phyloP scores from a whole-genome alignment of 2,113 vertebrate species.

The Fregata magnificens region DNA sequence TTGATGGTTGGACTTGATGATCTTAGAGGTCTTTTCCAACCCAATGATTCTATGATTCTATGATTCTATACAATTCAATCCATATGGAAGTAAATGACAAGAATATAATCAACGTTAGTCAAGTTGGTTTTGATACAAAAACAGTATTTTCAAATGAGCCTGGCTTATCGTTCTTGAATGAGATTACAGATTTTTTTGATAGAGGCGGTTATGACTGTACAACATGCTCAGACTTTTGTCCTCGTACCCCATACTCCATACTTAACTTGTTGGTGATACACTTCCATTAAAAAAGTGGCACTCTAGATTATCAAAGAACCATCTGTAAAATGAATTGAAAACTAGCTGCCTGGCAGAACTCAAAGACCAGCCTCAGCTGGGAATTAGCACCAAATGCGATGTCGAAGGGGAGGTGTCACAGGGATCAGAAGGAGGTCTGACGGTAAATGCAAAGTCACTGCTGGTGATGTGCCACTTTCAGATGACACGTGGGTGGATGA shows the following conservation, averaged over 20 bases:
- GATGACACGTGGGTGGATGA: not conserved
- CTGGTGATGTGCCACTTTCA: not conserved
- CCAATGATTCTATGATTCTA: too few relatives aligned
- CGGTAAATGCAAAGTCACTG: not conserved
- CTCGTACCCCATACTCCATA: not conserved
- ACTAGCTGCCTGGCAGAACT: not conserved
- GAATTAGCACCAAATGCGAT: not conserved
- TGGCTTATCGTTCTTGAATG: not conserved
- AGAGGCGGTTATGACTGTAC: not conserved
- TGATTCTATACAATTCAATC: not conserved
- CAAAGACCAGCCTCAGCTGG: not conserved
- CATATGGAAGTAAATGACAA: not conserved
- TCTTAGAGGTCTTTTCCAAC: too few relatives aligned
- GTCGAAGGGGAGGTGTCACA: not conserved
- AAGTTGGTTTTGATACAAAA: not conserved
- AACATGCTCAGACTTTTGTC: not conserved
- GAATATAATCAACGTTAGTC: not conserved
- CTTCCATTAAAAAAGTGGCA: not conserved
- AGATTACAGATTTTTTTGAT: not conserved
- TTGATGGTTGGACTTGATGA: too few relatives aligned
- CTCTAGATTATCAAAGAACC: not conserved
- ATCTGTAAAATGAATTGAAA: not conserved
- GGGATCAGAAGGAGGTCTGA: not conserved
- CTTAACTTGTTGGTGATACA: not conserved
- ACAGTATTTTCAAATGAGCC: not conserved